Conservation (phyloP, 2,888 invertebrate species). For the Megamerina dolium region DNA sequence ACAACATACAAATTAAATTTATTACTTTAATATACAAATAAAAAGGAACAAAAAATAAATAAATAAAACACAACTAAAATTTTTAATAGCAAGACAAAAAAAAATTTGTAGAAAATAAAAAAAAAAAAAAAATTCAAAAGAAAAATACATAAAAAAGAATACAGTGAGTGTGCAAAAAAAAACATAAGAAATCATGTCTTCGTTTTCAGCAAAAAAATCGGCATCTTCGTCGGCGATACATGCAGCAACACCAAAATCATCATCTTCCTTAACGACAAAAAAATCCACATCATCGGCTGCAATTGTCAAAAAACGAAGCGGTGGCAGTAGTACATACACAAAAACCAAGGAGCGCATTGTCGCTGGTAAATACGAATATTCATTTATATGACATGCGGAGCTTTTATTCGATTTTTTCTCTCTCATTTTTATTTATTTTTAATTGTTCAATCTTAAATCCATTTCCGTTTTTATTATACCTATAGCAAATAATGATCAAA, state of each 20-base stretch:
- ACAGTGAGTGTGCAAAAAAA: background rate
- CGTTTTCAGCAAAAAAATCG: constrained; percentile 32
- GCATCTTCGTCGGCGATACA: too few relatives aligned
- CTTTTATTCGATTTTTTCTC: background rate
- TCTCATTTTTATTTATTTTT: too few relatives aligned
- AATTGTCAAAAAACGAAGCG: constrained; percentile 28
- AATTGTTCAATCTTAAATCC: too few relatives aligned
- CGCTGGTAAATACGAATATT: constrained; percentile 31
- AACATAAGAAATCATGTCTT: constrained; percentile 35
- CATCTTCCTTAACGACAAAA: constrained; percentile 28
- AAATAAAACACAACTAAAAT: too few relatives aligned
- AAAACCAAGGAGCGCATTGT: constrained; percentile 44
- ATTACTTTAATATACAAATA: constrained; percentile 31
- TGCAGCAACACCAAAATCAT: too few relatives aligned
- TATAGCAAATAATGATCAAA: too few relatives aligned
- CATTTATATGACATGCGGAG: background rate
- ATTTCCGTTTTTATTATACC: too few relatives aligned
- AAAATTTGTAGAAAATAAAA: background rate
- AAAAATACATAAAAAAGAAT: background rate
- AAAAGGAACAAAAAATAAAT: too few relatives aligned
- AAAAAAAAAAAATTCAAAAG: background rate
- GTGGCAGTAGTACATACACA: constrained; percentile 40
- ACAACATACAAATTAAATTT: constrained; percentile 35
- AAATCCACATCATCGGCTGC: constrained; percentile 27
- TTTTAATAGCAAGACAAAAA: background rate